Conservation (phyloP, 2,888 invertebrate species). For the Cetonia aurata region DNA sequence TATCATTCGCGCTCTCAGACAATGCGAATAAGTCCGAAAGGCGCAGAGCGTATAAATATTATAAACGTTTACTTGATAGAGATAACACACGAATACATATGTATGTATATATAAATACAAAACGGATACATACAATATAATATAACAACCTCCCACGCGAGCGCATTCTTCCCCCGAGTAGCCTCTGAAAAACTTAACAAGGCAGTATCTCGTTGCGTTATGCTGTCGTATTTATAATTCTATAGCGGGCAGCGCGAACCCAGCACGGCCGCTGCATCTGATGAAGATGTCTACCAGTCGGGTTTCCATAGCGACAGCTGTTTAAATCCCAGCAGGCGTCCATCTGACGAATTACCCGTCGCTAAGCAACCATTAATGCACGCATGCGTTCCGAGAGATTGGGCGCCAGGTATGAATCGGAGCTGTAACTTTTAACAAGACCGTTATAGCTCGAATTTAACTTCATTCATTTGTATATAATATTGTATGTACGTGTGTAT, state of each 20-base stretch:
- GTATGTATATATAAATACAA: conserved; percentile 1
- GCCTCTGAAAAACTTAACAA: conserved; percentile 59
- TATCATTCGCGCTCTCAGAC: conserved; percentile 49
- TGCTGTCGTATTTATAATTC: conserved; percentile 63
- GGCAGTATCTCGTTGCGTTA: conserved; percentile 60
- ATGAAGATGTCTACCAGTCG: conserved; percentile 65
- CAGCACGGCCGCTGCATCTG: conserved; percentile 60
- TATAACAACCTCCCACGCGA: conserved; percentile 52
- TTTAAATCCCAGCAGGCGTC: conserved; percentile 62
- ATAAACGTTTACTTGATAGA: conserved; percentile 48
- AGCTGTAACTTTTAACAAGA: not conserved
- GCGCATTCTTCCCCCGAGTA: conserved; percentile 53
- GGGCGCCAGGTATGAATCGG: conserved; percentile 30
- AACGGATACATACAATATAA: not conserved
- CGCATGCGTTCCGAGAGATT: conserved; percentile 38
- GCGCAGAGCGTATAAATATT: conserved; percentile 50
- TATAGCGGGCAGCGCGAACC: conserved; percentile 16
- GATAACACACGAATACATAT: conserved; percentile 48
- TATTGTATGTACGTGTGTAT: no score
- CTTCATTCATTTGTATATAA: no score
- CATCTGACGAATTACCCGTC: conserved; percentile 60
- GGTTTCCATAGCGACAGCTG: conserved; percentile 65
- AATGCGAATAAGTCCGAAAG: conserved; percentile 51
- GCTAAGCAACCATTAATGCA: conserved; percentile 40
- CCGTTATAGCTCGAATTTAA: not conserved